A percentile compares a stretch with the other conserved stretches of the same genome.
Evolutionary conservation across 2,113 vertebrate genomes (phyloP).

Genomic region (Balaenoptera acutorostrata): DNA sequence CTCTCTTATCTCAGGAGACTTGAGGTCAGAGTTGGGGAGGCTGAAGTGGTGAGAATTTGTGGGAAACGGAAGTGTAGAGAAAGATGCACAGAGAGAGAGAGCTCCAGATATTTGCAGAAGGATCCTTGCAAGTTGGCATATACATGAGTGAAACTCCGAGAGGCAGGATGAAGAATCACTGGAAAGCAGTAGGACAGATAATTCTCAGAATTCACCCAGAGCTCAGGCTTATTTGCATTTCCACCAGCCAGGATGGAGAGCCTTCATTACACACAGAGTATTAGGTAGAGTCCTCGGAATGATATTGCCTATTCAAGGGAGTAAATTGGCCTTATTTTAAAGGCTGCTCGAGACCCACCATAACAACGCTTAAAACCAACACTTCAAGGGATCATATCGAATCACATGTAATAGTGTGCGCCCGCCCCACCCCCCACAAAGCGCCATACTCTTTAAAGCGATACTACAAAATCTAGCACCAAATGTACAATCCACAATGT

Average conservation of each 20-base stretch:
- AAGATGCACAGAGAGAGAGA: not conserved
- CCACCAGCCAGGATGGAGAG: not conserved
- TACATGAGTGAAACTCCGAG: not conserved
- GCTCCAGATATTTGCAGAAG: not conserved
- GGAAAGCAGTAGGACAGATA: not conserved
- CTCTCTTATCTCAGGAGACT: not conserved
- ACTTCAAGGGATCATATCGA: not conserved
- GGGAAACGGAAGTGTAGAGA: not conserved
- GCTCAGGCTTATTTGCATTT: not conserved
- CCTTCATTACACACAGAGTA: not conserved
- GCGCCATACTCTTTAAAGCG: not conserved
- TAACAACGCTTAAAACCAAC: not conserved
- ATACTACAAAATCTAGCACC: not conserved
- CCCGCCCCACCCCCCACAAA: not conserved
- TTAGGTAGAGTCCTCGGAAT: not conserved
- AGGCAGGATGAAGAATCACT: not conserved
- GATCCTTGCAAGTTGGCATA: not conserved
- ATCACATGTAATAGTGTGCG: not conserved
- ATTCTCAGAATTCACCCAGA: not conserved
- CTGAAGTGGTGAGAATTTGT: not conserved
- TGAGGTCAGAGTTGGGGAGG: not conserved
- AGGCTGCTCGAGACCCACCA: not conserved
- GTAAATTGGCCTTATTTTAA: not conserved
- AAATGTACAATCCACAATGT: not conserved
- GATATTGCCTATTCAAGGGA: not conserved